A percentile compares a stretch with the other conserved stretches of the same genome.
phyloP scores from a whole-genome alignment of 1,140 invertebrate genomes.

The Triops cancriformis region DNA sequence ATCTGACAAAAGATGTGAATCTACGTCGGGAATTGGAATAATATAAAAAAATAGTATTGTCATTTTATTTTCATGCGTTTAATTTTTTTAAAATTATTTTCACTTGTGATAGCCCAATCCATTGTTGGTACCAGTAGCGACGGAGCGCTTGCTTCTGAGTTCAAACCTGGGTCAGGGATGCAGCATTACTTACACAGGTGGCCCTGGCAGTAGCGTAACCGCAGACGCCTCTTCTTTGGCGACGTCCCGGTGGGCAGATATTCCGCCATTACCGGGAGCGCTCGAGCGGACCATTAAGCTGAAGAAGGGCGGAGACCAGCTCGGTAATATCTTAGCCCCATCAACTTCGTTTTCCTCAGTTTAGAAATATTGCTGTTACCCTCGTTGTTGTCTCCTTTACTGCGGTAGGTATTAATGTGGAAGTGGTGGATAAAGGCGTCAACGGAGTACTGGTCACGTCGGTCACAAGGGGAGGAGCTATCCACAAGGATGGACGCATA shows the following conservation, averaged over 20 bases:
- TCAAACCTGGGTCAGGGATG: background rate
- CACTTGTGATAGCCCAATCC: conserved; percentile 20
- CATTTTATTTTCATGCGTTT: background rate
- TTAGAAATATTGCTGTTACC: background rate
- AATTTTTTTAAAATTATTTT: too few species aligned
- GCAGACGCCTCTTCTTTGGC: conserved; percentile 25
- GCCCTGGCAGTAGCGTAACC: conserved; percentile 21
- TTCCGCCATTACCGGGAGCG: conserved; percentile 45
- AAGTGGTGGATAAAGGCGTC: conserved; percentile 50
- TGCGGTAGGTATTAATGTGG: conserved; percentile 46
- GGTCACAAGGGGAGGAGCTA: conserved; percentile 46
- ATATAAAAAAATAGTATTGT: too few species aligned
- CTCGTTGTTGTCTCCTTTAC: conserved; percentile 18
- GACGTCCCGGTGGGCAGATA: conserved; percentile 33
- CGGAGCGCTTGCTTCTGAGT: conserved; percentile 35
- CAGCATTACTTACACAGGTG: background rate
- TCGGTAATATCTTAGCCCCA: conserved; percentile 43
- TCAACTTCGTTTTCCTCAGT: conserved; percentile 14
- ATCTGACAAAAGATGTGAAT: too few species aligned
- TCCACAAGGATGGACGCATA: conserved; percentile 50
- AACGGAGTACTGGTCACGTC: conserved; percentile 56
- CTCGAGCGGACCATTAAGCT: conserved; percentile 52
- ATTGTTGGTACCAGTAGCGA: conserved; percentile 37
- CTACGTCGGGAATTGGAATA: too few species aligned
- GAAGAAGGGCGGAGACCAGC: conserved; percentile 47